Percentiles rank a stretch among this genome's conserved stretches.
Evolutionary conservation across 92 coral and sea anemone species (phyloP).

Genomic region (Micromussa lordhowensis): DNA sequence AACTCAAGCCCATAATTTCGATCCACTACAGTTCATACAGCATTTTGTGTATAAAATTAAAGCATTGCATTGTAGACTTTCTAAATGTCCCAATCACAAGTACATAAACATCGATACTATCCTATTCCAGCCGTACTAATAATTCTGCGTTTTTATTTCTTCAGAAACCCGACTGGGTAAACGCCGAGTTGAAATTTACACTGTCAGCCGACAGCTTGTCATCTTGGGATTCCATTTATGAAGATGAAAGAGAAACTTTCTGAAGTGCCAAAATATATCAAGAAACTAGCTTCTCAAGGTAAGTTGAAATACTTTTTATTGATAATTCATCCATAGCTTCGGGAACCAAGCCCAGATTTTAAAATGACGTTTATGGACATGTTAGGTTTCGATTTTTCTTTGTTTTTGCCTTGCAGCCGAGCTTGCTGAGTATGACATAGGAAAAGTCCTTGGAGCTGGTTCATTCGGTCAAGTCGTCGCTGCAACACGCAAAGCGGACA

Average conservation of each 20-base stretch:
- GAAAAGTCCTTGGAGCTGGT: background rate
- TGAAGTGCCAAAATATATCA: conserved; percentile 1
- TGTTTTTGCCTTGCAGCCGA: background rate
- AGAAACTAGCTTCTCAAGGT: background rate
- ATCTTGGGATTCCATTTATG: background rate
- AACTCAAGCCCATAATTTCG: background rate
- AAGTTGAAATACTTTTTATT: background rate
- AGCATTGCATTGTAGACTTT: background rate
- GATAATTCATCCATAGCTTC: no score
- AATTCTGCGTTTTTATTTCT: background rate
- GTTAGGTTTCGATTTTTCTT: no score
- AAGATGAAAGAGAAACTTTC: background rate
- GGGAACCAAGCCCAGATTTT: no score
- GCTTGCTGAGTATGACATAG: conserved; percentile 5
- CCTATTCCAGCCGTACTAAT: background rate
- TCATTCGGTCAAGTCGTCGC: no score
- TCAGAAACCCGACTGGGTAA: conserved; percentile 10
- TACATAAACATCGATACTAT: background rate
- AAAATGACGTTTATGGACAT: no score
- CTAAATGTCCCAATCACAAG: no score
- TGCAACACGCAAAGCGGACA: background rate
- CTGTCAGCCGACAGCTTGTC: background rate
- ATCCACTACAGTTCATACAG: no score
- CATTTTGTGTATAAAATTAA: no score
- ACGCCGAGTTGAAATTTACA: background rate